phyloP scores from a whole-genome alignment of 2,888 invertebrate species.

The Mesodorylaimus sp. region DNA sequence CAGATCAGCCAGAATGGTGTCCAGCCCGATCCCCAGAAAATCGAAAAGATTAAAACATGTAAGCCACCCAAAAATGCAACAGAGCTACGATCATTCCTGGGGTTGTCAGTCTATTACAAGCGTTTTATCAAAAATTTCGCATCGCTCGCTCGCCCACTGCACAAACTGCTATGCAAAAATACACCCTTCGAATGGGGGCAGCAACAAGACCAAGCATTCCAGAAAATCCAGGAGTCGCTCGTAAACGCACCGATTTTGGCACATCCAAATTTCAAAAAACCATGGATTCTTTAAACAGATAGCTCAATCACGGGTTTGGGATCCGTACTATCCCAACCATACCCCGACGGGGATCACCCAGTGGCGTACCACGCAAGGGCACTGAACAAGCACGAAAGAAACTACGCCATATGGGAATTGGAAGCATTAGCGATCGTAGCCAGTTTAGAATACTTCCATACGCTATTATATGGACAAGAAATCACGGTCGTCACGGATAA shows the following conservation, averaged over 20 bases:
- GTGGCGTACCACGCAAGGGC: neutral
- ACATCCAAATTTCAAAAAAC: slow-evolving; percentile 6
- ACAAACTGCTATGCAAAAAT: neutral
- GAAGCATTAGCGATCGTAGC: slow-evolving; percentile 5
- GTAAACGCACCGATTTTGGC: neutral
- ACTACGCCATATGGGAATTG: slow-evolving; percentile 1
- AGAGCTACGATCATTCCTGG: slow-evolving; percentile 5
- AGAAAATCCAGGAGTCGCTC: neutral
- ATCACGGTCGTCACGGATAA: slow-evolving; percentile 1
- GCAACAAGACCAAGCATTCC: no score
- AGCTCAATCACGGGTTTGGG: neutral
- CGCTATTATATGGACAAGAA: slow-evolving; percentile 1
- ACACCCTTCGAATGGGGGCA: neutral
- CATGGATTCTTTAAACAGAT: neutral
- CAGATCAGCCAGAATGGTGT: no score
- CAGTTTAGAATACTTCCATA: neutral
- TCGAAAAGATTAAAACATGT: neutral
- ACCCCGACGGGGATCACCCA: slow-evolving; percentile 1
- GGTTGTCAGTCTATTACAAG: slow-evolving; percentile 3
- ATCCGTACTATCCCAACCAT: neutral
- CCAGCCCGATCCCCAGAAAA: slow-evolving; percentile 2
- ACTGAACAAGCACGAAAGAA: neutral
- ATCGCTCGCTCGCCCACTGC: neutral
- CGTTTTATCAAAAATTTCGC: neutral
- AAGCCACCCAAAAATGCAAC: neutral